A percentile compares a stretch with the other conserved stretches of the same genome.
Conservation (phyloP, 2,888 invertebrate genomes). For the Elegia similella region DNA sequence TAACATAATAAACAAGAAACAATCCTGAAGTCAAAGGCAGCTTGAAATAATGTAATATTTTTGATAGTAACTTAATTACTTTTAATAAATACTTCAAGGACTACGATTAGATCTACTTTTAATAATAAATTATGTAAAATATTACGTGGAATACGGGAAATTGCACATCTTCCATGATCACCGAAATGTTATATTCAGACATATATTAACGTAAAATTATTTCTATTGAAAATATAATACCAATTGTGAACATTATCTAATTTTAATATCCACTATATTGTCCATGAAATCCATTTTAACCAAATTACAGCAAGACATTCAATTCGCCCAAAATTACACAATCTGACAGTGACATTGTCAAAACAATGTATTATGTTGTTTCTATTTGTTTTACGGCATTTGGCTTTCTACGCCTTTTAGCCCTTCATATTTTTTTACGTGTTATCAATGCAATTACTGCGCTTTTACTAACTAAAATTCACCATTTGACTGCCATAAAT, state of each 20-base stretch:
- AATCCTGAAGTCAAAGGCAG: not conserved
- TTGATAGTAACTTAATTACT: not conserved
- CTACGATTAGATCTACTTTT: slow-evolving; percentile 24
- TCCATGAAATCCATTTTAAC: too few species aligned
- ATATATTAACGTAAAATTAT: not conserved
- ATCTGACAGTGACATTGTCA: not conserved
- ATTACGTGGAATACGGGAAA: slow-evolving; percentile 34
- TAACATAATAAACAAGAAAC: too few species aligned
- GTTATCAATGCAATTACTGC: too few species aligned
- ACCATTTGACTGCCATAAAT: too few species aligned
- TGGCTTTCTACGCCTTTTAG: too few species aligned
- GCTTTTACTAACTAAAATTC: too few species aligned
- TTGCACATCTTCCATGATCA: slow-evolving; percentile 3
- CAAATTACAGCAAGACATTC: too few species aligned
- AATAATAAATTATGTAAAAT: slow-evolving; percentile 50
- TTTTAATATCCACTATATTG: not conserved
- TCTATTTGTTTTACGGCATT: too few species aligned
- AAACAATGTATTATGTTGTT: not conserved
- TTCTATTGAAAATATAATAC: not conserved
- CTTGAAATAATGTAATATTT: not conserved
- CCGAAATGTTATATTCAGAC: not conserved
- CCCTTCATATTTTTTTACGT: too few species aligned
- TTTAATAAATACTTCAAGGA: not conserved
- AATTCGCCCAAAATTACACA: too few species aligned
- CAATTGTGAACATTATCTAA: not conserved